These are phyloP conservation scores for Micrastur ruficollis DNA, from an alignment of 2,797 vertebrate species.

Conservation along the genomic window DNA sequence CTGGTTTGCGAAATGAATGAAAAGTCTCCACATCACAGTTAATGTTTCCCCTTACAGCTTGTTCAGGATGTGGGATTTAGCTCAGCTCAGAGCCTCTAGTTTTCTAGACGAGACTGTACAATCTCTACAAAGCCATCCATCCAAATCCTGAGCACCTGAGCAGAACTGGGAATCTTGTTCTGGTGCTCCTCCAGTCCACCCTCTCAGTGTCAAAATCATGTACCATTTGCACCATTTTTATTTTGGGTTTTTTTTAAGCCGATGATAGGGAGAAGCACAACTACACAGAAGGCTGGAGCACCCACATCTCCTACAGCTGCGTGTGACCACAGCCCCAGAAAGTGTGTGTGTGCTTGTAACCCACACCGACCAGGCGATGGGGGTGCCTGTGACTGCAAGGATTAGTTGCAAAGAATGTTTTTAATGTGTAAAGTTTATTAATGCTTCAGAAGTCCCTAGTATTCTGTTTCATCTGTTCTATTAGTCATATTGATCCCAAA, in stretches of 20 bases:
- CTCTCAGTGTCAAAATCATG: background rate
- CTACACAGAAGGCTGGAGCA: background rate
- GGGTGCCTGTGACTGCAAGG: background rate
- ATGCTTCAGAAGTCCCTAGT: background rate
- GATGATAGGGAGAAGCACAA: background rate
- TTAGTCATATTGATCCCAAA: constrained; percentile 34
- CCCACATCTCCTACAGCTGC: background rate
- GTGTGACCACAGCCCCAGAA: background rate
- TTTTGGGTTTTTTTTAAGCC: background rate
- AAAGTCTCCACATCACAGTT: background rate
- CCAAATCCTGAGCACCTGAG: background rate
- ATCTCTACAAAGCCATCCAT: background rate
- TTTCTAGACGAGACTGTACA: background rate
- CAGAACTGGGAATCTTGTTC: background rate
- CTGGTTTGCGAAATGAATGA: background rate
- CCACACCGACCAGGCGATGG: fast-evolving
- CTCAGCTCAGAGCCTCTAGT: background rate
- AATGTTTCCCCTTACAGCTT: background rate
- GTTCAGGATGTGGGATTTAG: background rate
- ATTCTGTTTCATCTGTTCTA: background rate
- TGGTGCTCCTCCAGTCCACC: background rate
- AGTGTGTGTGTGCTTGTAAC: background rate
- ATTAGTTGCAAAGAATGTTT: background rate
- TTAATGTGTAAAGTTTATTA: background rate
- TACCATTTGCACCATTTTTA: too few relatives aligned